Percentiles rank a stretch among this genome's conserved stretches.
phyloP scores from a whole-genome alignment of 2,113 vertebrate genomes.

The Channa argus region DNA sequence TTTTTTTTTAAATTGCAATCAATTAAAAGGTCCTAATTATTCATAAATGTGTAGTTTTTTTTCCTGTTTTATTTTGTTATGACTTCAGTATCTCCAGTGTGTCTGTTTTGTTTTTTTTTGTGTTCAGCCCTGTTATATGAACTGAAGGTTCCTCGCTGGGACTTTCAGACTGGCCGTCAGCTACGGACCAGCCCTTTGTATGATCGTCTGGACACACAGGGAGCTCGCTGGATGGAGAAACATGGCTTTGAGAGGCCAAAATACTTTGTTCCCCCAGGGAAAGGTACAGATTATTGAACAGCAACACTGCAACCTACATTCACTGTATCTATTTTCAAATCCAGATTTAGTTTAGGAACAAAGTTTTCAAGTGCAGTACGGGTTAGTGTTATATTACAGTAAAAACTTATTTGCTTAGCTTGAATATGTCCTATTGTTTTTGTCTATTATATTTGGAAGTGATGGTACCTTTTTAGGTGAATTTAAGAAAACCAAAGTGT shows the following conservation, averaged over 20 bases:
- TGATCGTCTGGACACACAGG: conserved; percentile 95
- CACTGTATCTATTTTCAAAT: too few relatives aligned
- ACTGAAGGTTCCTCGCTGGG: conserved; percentile 97
- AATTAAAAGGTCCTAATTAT: background rate
- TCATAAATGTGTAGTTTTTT: background rate
- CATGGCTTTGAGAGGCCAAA: conserved; percentile 98
- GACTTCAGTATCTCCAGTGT: background rate
- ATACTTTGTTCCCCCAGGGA: conserved; percentile 94
- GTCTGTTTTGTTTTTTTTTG: conserved; percentile 34
- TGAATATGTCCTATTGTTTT: too few relatives aligned
- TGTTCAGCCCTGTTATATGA: conserved; percentile 91
- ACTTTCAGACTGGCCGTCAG: conserved; percentile 97
- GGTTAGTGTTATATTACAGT: too few relatives aligned
- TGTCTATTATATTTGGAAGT: too few relatives aligned
- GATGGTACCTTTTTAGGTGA: background rate
- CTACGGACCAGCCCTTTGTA: conserved; percentile 95
- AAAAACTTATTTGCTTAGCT: too few relatives aligned
- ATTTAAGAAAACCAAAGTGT: background rate
- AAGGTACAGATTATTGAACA: conserved; percentile 78
- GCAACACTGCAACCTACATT: background rate
- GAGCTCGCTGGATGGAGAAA: conserved; percentile 99
- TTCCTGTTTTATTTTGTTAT: background rate
- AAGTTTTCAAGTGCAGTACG: background rate
- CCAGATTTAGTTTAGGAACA: background rate
- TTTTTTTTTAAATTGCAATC: too few relatives aligned